phyloP scores from a whole-genome alignment of 2,113 vertebrate genomes.

The Oreochromis tanganicae region DNA sequence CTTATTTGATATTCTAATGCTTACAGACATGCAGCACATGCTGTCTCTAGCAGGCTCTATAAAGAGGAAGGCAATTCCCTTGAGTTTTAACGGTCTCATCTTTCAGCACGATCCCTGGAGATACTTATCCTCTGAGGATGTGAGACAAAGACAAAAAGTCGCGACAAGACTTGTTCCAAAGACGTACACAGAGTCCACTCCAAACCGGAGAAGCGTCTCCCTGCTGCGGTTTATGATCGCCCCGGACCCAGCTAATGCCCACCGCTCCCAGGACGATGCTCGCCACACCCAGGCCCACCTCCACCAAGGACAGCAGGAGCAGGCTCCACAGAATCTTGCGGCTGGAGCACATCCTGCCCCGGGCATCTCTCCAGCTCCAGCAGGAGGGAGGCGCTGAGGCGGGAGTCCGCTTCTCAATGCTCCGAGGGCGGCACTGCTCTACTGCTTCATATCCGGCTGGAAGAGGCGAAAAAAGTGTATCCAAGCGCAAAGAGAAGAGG shows the following conservation, averaged over 20 bases:
- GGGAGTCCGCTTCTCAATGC: slow-evolving; percentile 32
- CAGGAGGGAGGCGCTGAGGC: slow-evolving; percentile 38
- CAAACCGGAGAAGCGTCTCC: slow-evolving; percentile 98
- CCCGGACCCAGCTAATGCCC: slow-evolving; percentile 86
- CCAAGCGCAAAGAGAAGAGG: background rate
- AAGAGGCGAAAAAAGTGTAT: background rate
- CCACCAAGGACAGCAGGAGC: slow-evolving; percentile 92
- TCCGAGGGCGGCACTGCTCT: background rate
- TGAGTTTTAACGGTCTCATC: background rate
- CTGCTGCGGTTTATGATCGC: slow-evolving; percentile 85
- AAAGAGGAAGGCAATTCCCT: background rate
- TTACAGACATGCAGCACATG: background rate
- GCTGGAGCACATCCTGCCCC: slow-evolving; percentile 94
- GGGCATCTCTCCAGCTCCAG: slow-evolving; percentile 85
- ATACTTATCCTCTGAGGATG: background rate
- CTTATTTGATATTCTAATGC: background rate
- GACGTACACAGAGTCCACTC: slow-evolving; percentile 99
- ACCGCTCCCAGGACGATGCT: slow-evolving; percentile 96
- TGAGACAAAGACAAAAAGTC: background rate
- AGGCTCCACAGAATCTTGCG: slow-evolving; percentile 97
- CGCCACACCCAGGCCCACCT: slow-evolving; percentile 97
- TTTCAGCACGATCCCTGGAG: background rate
- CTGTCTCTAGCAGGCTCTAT: background rate
- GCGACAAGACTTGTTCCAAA: slow-evolving; percentile 26
- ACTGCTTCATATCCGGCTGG: background rate